These are phyloP conservation scores for Ctenopoma multispine DNA, from an alignment of 2,797 vertebrate species.

Conservation along the genomic window DNA sequence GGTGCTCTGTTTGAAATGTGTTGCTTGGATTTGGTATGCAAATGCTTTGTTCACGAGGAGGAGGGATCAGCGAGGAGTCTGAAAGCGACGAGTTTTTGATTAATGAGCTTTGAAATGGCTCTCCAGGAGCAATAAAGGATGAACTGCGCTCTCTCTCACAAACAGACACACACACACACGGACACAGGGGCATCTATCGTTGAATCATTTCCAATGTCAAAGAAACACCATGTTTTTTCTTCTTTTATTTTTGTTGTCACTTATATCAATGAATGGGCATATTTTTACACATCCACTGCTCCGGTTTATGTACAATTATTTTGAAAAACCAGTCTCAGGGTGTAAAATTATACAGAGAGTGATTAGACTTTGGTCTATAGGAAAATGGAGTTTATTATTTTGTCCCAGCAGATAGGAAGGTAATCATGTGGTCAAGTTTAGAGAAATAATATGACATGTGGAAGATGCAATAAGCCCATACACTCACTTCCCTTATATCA, in stretches of 20 bases:
- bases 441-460: slow-evolving; percentile 50
- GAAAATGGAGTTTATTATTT: slow-evolving; percentile 56
- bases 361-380: slow-evolving; percentile 37
- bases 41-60: slow-evolving; percentile 89
- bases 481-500: slow-evolving; percentile 61
- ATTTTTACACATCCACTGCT: slow-evolving; percentile 1
- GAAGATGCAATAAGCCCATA: slow-evolving; percentile 64
- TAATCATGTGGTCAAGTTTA: slow-evolving; percentile 55
- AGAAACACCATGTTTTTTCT: slow-evolving; percentile 41
- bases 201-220: slow-evolving; percentile 73
- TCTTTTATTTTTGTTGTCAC: slow-evolving; percentile 55
- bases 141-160: slow-evolving; percentile 77
- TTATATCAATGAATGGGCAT: slow-evolving; percentile 7
- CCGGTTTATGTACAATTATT: slow-evolving; percentile 20
- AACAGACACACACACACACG: neutral
- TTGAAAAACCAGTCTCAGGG: slow-evolving; percentile 4
- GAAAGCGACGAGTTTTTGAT: slow-evolving; percentile 92
- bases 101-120: slow-evolving; percentile 94
- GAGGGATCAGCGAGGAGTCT: slow-evolving; percentile 88
- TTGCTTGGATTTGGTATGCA: slow-evolving; percentile 89
- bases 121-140: slow-evolving; percentile 88
- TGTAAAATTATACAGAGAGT: slow-evolving; percentile 49
- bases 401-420: slow-evolving; percentile 36
- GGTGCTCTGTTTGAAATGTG: slow-evolving; percentile 86
- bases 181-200: slow-evolving; percentile 32